Evolutionary conservation across 2,888 invertebrate genomes (phyloP).

Genomic region (Aspidiotus rigidus): DNA sequence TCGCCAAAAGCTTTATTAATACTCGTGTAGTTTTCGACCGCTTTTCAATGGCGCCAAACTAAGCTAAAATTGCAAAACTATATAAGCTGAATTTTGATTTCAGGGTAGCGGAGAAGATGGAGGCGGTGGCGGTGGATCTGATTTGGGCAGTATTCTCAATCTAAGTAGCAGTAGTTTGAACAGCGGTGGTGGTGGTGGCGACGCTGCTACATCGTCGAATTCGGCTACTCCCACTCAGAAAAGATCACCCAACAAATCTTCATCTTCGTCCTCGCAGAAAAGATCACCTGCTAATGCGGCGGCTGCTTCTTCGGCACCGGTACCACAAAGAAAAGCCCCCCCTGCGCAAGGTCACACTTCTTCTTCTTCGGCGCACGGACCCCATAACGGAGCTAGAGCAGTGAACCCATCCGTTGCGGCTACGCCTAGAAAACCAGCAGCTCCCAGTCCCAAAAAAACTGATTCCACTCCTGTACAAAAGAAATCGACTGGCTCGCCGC

Average conservation of each 20-base stretch:
- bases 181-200: constrained; percentile 19
- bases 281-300: too few relatives aligned
- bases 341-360: too few relatives aligned
- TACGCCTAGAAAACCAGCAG: not conserved
- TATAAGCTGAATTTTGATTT: too few relatives aligned
- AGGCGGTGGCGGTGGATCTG: constrained; percentile 29
- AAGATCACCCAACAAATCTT: not conserved
- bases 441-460: not conserved
- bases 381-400: not conserved
- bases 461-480: not conserved
- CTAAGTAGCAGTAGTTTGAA: constrained; percentile 27
- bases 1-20: too few relatives aligned
- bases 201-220: constrained; percentile 1
- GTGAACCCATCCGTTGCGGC: not conserved
- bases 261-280: too few relatives aligned
- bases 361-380: too few relatives aligned
- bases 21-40: too few relatives aligned
- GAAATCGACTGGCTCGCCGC: not conserved
- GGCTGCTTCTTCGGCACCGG: too few relatives aligned
- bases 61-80: too few relatives aligned
- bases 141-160: constrained; percentile 24
- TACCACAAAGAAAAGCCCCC: too few relatives aligned
- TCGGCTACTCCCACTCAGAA: not conserved
- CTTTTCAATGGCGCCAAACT: too few relatives aligned
- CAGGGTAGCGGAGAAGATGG: constrained; percentile 13